These are phyloP conservation scores for Caenorhabditis sinica DNA, from an alignment of 2,888 invertebrate genomes.

Conservation along the genomic window DNA sequence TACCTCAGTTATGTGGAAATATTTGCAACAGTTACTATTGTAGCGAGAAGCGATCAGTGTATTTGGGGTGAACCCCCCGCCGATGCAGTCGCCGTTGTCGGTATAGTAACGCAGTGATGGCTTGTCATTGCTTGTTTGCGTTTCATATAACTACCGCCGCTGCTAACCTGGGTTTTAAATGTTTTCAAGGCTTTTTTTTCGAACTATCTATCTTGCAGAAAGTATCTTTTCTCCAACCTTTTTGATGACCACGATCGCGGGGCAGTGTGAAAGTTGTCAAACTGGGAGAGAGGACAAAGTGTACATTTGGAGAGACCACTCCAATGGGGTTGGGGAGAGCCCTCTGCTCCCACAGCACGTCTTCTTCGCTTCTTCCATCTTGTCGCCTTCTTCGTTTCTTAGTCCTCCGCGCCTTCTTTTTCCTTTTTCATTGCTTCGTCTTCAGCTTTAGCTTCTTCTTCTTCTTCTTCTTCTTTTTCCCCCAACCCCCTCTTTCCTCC, in stretches of 20 bases:
- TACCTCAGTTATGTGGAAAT: slow-evolving; percentile 27
- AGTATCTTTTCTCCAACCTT: slow-evolving; percentile 37
- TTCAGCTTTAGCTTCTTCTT: neutral
- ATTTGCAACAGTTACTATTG: slow-evolving; percentile 38
- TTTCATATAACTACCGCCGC: slow-evolving; percentile 11
- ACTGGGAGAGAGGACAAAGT: slow-evolving; percentile 39
- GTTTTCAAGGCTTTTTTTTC: neutral
- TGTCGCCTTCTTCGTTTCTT: slow-evolving; percentile 37
- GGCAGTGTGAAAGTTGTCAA: slow-evolving; percentile 54
- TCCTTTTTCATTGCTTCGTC: slow-evolving; percentile 41
- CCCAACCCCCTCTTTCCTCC: neutral
- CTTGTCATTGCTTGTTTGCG: slow-evolving; percentile 50
- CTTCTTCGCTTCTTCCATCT: slow-evolving; percentile 55
- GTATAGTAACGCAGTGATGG: slow-evolving; percentile 23
- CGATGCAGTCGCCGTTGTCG: slow-evolving; percentile 9
- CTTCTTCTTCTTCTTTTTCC: slow-evolving; percentile 10
- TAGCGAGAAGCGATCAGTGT: slow-evolving; percentile 56
- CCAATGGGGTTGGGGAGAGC: slow-evolving; percentile 21
- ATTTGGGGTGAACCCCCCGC: slow-evolving; percentile 20
- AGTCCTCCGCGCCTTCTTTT: slow-evolving; percentile 38
- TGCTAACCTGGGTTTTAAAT: neutral
- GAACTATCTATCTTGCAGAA: neutral
- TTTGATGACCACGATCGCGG: slow-evolving; percentile 6
- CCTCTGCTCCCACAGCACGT: slow-evolving; percentile 28
- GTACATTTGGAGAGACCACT: slow-evolving; percentile 54